Evolutionary conservation across 2,797 vertebrate genomes (phyloP).

Genomic region (Gallinago nigripennis): DNA sequence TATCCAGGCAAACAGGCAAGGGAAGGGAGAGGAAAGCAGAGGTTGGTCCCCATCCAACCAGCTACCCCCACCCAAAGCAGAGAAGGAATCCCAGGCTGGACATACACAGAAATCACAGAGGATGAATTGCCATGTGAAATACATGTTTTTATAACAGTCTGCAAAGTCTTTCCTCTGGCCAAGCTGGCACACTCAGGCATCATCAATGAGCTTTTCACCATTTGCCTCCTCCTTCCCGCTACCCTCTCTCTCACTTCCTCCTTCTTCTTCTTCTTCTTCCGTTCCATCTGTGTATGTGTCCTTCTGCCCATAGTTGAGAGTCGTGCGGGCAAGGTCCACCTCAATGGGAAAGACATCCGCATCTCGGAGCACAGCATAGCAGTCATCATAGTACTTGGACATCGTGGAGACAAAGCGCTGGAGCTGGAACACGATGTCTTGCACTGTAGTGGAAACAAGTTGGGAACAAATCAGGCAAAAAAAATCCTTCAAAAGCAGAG

Average conservation of each 20-base stretch:
- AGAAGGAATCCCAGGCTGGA: conserved; percentile 12
- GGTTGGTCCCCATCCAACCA: not conserved
- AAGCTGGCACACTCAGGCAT: conserved; percentile 50
- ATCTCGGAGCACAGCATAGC: conserved; percentile 90
- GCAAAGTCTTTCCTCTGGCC: not conserved
- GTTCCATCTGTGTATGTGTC: conserved; percentile 81
- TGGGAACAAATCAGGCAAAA: not conserved
- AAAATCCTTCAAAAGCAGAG: not conserved
- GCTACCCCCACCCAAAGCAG: not conserved
- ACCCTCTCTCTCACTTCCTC: conserved; percentile 21
- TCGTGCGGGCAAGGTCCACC: conserved; percentile 95
- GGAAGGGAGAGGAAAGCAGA: not conserved
- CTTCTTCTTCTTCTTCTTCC: conserved; percentile 80
- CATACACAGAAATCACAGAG: conserved; percentile 14
- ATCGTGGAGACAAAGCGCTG: conserved; percentile 97
- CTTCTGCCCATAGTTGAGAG: conserved; percentile 88
- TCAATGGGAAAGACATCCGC: conserved; percentile 98
- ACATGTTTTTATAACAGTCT: conserved; percentile 44
- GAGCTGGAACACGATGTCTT: conserved; percentile 98
- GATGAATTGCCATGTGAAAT: conserved; percentile 36
- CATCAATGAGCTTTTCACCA: conserved; percentile 72
- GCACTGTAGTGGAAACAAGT: conserved; percentile 77
- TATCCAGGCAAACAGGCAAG: conserved; percentile 5
- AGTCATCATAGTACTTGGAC: conserved; percentile 95
- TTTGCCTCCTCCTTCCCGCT: conserved; percentile 55